These are phyloP conservation scores for Drosophila aldrichi DNA, from an alignment of 2,888 invertebrate genomes.

Conservation along the genomic window DNA sequence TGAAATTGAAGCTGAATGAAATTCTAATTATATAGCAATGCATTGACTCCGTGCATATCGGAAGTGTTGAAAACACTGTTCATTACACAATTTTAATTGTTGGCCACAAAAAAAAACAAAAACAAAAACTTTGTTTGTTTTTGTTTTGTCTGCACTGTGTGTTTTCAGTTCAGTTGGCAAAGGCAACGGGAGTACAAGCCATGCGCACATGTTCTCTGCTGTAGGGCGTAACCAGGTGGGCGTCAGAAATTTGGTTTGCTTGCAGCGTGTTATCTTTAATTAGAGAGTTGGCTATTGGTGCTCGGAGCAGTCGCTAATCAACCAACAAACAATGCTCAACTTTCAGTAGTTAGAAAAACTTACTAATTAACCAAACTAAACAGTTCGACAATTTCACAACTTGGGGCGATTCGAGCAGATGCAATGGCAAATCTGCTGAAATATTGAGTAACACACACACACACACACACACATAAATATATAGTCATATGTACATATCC, in stretches of 20 bases:
- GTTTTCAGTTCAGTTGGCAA: not conserved
- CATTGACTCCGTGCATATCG: not conserved
- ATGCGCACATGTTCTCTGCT: conserved; percentile 20
- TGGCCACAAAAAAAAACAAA: conserved; percentile 28
- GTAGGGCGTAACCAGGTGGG: conserved; percentile 37
- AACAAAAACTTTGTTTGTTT: conserved; percentile 15
- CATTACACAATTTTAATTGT: conserved; percentile 49
- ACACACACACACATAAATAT: not conserved
- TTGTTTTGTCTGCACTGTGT: conserved; percentile 14
- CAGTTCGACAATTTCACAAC: conserved; percentile 25
- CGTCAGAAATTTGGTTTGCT: conserved; percentile 41
- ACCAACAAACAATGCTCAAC: conserved; percentile 55
- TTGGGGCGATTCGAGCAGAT: conserved; percentile 9
- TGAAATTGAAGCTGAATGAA: not conserved
- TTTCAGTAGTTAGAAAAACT: conserved; percentile 53
- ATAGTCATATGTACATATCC: not conserved
- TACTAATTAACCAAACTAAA: conserved; percentile 53
- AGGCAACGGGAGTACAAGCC: conserved; percentile 18
- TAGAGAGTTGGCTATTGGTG: conserved; percentile 49
- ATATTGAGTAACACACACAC: conserved; percentile 6
- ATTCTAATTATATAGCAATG: not conserved
- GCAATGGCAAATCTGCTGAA: conserved; percentile 26
- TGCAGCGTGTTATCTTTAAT: conserved; percentile 57
- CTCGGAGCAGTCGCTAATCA: conserved; percentile 53
- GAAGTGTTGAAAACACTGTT: conserved; percentile 15